Evolutionary conservation across 2,888 invertebrate species (phyloP), one percentile per base, ranked within the genome.

Genomic region (Petrophora chlorosata): DNA sequence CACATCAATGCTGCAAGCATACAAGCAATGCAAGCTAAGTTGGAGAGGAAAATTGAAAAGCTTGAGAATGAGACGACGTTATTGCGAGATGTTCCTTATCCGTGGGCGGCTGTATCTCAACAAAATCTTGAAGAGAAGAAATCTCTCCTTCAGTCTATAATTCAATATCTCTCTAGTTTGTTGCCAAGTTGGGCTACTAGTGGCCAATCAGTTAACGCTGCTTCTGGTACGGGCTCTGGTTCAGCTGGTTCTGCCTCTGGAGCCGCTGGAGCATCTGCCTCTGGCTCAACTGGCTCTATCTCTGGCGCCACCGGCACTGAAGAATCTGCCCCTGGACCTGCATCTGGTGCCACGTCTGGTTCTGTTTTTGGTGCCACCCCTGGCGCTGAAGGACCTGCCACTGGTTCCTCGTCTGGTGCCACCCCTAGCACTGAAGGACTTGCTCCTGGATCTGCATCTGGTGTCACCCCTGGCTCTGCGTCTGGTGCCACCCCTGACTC

Each of bases 31-130:
- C 75, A 73, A 48, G 58, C 65, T 0, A 73, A 82, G 35, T 47
- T 89, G 9, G 79, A 84, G 54, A 66, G 65, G 3, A 80, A 85
- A 59, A 76, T 89, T 33, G 76, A 79, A 45, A 76, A 85, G 52
- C 59, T 89, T 12, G 76, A 86, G 17, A 86, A 85, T 39, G 75
- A 89, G 39, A 79, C 83, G 5, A 64, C 65, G 7, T 55, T 83
- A 29, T 60, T 90, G 29, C 70, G 74, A 61, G 79, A 82, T 57
- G 57, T 78, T 1, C 74, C 63, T 22, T 58, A 74, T 29, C 79
- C 84, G 0, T 81, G 85, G 82, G 77, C 66, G 19, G 61, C 70
- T 5, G 56, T 68, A 33, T 78, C 76, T 2, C 68, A 76, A 43
- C 65, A 82, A 50, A 67, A 75, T 12, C 62, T 85, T 22, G 73